Evolutionary conservation across 2,113 vertebrate species (phyloP).

Genomic region (Smithornis capensis): DNA sequence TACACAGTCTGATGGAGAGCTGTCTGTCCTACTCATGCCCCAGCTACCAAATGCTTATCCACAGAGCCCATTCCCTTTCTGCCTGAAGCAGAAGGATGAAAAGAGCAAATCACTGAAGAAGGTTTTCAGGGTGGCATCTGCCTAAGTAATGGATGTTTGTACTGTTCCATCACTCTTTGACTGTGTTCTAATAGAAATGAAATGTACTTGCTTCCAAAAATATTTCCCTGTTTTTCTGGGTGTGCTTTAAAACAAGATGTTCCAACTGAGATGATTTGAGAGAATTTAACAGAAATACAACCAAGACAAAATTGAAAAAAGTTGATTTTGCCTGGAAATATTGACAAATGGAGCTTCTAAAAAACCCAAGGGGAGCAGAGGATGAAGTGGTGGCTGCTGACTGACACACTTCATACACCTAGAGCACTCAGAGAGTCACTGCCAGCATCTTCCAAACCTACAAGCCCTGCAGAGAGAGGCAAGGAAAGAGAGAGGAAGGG

Average conservation of each 20-base stretch:
- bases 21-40: not conserved
- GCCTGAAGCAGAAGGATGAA: not conserved
- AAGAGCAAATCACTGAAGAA: not conserved
- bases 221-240: not conserved
- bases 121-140: not conserved
- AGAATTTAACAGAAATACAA: not conserved
- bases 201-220: not conserved
- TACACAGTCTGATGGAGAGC: not conserved
- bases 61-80: not conserved
- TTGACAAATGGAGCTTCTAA: not conserved
- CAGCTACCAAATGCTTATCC: not conserved
- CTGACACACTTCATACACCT: not conserved
- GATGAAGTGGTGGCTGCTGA: not conserved
- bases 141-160: not conserved
- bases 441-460: not conserved
- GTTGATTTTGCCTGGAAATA: not conserved
- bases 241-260: not conserved
- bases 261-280: not conserved
- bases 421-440: not conserved
- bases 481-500: too few species aligned
- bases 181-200: not conserved
- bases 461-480: not conserved
- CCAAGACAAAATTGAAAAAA: not conserved
- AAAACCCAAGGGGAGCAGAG: not conserved
- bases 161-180: not conserved